Base-by-base conservation (phyloP, 2,113 vertebrate species). In the Fulmarus glacialis region DNA sequence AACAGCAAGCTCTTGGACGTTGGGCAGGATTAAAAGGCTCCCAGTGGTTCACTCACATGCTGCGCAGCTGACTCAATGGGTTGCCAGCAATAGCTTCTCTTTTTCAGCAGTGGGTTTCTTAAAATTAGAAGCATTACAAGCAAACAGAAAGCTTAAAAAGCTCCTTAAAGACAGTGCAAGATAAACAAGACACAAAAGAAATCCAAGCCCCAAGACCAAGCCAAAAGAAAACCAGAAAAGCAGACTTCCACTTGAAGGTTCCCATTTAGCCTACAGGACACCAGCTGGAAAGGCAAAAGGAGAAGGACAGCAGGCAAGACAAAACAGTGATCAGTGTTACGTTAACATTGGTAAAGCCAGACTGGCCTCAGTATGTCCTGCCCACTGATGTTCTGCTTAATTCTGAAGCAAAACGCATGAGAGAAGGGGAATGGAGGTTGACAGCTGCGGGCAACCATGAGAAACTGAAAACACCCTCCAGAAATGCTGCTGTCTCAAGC, bases 251-350 rank as follows among this genome's bases (percentile, higher is more conserved):
- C 6, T 21, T 36, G 42, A 95, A 56, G 66, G 59, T 42, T 87
- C 52, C 21, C 36, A 20, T 74, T 72, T 89, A 60, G 40, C 24
- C 47, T 74, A 62, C 0, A 5, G 19, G 18, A 55, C 0, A 1
- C 21, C 43, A 94, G 38, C 19, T 30, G 82, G 45, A 63, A 79
- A 83, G 2, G 17, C 42, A 82, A 47, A 85, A 79, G 32, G 5
- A 53, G 60, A 75, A 73, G 34, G n/a, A 22, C 30, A 86, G 29
- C 14, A 66, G 38, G 30, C 63, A 96, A 67, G 30, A 21, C 14
- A 12, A 73, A 95, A 62, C 8, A 45, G 24, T 29, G 19, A 45
- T 34, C 59, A 64, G 27, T 36, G 6, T 23, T 80, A 47, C 5
- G 19, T 24, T 66, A 87, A 43, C 29, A 43, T 23, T 45, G 19